Evolutionary conservation across 2,888 invertebrate genomes (phyloP).

Genomic region (Drosophila nr. medialis): DNA sequence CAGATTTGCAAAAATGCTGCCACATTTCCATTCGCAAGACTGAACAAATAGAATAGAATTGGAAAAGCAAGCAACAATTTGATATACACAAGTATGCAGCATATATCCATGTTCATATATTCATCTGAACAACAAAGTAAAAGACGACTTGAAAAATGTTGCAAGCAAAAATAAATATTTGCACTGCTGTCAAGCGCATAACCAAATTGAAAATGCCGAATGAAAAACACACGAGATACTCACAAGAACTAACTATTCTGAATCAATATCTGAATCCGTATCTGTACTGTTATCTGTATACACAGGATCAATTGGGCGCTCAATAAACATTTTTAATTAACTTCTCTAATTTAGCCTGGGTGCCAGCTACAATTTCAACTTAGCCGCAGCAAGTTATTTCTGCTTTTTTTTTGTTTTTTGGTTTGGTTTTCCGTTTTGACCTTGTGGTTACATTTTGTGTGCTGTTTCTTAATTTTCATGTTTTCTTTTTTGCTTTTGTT

Average conservation of each 20-base stretch:
- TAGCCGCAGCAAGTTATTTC: conserved; percentile 26
- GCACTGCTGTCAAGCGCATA: background rate
- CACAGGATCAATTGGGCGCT: background rate
- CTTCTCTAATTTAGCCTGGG: background rate
- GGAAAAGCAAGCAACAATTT: background rate
- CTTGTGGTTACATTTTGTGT: conserved; percentile 34
- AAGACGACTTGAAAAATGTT: background rate
- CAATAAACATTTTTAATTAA: conserved; percentile 1
- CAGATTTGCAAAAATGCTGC: background rate
- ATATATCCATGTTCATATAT: too few species aligned
- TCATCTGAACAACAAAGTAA: background rate
- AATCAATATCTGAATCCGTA: background rate
- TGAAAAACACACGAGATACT: background rate
- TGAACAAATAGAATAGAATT: background rate
- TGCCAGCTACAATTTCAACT: conserved; percentile 20
- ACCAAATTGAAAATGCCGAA: background rate
- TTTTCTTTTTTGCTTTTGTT: conserved; percentile 2
- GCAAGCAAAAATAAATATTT: background rate
- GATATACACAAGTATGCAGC: background rate
- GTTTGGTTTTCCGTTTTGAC: conserved; percentile 27
- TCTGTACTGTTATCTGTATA: background rate
- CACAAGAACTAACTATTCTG: background rate
- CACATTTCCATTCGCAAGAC: background rate
- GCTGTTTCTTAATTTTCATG: conserved; percentile 5
- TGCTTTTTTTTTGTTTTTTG: conserved; percentile 11